These are phyloP conservation scores for Aspidoscelis tigris DNA, from an alignment of 2,113 vertebrate genomes.

Conservation along the genomic window DNA sequence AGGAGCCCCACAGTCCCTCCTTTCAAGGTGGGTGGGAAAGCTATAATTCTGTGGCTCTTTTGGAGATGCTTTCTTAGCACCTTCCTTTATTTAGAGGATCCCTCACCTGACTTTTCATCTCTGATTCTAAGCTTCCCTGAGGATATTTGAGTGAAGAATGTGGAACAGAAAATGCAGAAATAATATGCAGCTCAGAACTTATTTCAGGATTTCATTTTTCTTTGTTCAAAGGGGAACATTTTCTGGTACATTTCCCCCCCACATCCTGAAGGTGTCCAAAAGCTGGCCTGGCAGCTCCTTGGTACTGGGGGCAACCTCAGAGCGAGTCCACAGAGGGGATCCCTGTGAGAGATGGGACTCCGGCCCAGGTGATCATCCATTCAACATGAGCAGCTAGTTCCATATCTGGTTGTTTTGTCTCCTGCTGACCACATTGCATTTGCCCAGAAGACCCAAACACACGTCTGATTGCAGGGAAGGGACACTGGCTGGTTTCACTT, in stretches of 20 bases:
- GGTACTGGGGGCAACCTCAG: background rate
- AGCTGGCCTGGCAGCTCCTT: background rate
- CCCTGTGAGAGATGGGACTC: slow-evolving; percentile 37
- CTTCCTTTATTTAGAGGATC: too few species aligned
- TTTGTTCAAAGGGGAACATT: background rate
- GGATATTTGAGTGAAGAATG: background rate
- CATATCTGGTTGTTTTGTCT: slow-evolving; percentile 17
- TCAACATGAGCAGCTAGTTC: slow-evolving; percentile 63
- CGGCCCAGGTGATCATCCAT: slow-evolving; percentile 27
- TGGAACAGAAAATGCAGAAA: background rate
- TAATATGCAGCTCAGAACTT: background rate
- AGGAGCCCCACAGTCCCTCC: too few species aligned
- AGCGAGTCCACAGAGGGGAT: background rate
- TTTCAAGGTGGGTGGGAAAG: background rate
- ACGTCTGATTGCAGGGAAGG: background rate
- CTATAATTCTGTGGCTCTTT: background rate
- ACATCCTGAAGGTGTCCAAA: background rate
- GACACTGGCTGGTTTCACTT: background rate
- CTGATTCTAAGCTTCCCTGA: background rate
- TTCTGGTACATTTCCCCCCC: background rate
- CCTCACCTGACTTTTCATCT: background rate
- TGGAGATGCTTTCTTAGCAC: too few species aligned
- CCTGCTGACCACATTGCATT: background rate
- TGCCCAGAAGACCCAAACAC: background rate
- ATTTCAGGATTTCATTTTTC: background rate